A percentile compares a stretch with the other conserved stretches of the same genome.
Evolutionary conservation across 2,888 invertebrate genomes (phyloP).

Genomic region (Colostygia pectinataria): DNA sequence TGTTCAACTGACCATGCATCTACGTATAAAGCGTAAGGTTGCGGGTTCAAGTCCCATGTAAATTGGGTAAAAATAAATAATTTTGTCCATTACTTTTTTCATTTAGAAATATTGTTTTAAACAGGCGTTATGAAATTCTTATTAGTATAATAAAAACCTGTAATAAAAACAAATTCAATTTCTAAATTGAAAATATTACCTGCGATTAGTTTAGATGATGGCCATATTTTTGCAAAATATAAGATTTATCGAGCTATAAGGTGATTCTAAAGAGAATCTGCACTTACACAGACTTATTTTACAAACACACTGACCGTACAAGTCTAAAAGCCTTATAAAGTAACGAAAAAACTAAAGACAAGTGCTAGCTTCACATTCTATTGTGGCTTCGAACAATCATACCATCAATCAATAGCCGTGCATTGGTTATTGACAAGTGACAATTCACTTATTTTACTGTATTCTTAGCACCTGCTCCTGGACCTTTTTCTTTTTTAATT

Average conservation of each 20-base stretch:
- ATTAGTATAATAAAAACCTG: too few relatives aligned
- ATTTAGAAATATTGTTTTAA: too few relatives aligned
- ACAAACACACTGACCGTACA: slow-evolving; percentile 2
- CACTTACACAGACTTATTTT: slow-evolving; percentile 4
- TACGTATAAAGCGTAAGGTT: too few relatives aligned
- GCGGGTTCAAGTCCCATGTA: too few relatives aligned
- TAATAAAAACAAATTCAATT: too few relatives aligned
- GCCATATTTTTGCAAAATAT: not conserved
- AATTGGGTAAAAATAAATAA: too few relatives aligned
- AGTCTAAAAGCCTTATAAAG: slow-evolving; percentile 14
- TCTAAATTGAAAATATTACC: not conserved
- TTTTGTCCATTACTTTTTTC: too few relatives aligned
- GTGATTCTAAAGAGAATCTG: not conserved
- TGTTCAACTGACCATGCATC: too few relatives aligned
- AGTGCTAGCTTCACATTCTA: slow-evolving; percentile 29
- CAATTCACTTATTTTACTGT: not conserved
- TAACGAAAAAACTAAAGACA: slow-evolving; percentile 2
- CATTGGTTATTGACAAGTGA: slow-evolving; percentile 1
- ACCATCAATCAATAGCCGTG: slow-evolving; percentile 40
- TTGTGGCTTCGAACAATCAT: slow-evolving; percentile 38
- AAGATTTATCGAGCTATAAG: not conserved
- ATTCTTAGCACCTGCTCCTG: not conserved
- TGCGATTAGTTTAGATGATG: too few relatives aligned
- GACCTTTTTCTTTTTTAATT: too few relatives aligned
- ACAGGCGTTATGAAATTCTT: too few relatives aligned